Conservation (phyloP, 2,888 invertebrate species). For the Melanargia galathea region DNA sequence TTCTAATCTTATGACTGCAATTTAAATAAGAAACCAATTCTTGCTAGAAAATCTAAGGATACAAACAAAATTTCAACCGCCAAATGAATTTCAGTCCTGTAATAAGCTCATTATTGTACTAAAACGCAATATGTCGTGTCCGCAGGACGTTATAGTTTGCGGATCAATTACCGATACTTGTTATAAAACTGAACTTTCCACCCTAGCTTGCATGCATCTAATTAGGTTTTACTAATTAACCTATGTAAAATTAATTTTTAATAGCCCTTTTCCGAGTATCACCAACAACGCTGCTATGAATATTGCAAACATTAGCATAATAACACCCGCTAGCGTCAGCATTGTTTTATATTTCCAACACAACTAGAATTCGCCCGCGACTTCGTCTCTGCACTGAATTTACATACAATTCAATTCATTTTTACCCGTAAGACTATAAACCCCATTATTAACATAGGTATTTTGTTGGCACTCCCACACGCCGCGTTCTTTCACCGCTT, state of each 20-base stretch:
- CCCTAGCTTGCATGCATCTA: background rate
- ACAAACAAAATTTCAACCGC: background rate
- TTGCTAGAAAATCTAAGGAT: no score
- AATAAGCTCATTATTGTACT: slow-evolving; percentile 23
- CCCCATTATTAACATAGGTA: no score
- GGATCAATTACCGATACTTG: slow-evolving; percentile 7
- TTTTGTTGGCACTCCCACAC: no score
- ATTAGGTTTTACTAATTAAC: background rate
- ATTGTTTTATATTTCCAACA: background rate
- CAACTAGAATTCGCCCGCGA: no score
- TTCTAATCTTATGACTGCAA: no score
- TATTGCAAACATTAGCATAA: background rate
- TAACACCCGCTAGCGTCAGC: background rate
- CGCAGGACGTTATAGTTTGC: slow-evolving; percentile 22
- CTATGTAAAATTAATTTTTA: slow-evolving; percentile 6
- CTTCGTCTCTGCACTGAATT: no score
- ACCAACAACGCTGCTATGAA: background rate
- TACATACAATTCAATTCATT: no score
- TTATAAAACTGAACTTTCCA: slow-evolving; percentile 4
- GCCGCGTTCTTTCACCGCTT: no score
- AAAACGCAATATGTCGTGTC: slow-evolving; percentile 35
- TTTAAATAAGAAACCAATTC: no score
- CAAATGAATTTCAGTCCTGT: slow-evolving; percentile 2
- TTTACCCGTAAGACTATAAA: no score
- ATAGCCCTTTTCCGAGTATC: background rate